Base-by-base conservation (phyloP, 1,140 invertebrate genomes). In the Penaeus vannamei region DNA sequence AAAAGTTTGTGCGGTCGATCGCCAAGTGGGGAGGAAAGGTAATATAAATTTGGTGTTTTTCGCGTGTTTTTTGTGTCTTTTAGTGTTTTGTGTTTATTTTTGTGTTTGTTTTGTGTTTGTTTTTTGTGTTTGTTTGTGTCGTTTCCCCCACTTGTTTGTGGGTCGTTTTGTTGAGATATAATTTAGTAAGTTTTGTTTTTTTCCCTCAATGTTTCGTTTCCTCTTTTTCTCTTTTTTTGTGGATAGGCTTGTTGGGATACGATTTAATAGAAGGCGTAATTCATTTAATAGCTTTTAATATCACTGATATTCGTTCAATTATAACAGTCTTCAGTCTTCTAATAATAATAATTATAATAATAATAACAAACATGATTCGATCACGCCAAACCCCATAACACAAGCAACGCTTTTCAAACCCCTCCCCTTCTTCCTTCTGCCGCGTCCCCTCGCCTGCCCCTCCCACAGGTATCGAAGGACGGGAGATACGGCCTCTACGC, bases 401-500 rank as follows among this genome's bases (percentile, higher is more conserved):
- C 69, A 36, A 1, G 59, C 42, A 60, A n/a, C n/a, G 5, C 46
- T 60, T 17, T 29, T 46, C 0, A 60, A 10, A 82, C 46, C 26
- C 26, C 1, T 42, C 4, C 64, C 26, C 64, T 66, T 84, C 36
- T 19, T 29, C 10, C 59, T n/a, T 26, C 62, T 36, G n/a, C 22
- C 12, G 23, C 22, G 42, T 46, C n/a, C 26, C 32, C 19, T 19
- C 5, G n/a, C 42, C 19, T 64, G 10, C 20, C 64, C 32, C 22
- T 64, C 20, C 19, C 23, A n/a, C 69, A 95, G 86, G 96, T 97
- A 85, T 97, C 97, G 0, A 94, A 95, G 90, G 97, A 98, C 93
- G 97, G 97, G n/a, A 97, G 97, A 93, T 96, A 96, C 87, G 98
- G 98, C 0, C 94, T 99, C 0, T 98, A 97, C 92, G 98, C 98